Conservation (phyloP, 2,797 vertebrate species). For the Limosa lapponica region DNA sequence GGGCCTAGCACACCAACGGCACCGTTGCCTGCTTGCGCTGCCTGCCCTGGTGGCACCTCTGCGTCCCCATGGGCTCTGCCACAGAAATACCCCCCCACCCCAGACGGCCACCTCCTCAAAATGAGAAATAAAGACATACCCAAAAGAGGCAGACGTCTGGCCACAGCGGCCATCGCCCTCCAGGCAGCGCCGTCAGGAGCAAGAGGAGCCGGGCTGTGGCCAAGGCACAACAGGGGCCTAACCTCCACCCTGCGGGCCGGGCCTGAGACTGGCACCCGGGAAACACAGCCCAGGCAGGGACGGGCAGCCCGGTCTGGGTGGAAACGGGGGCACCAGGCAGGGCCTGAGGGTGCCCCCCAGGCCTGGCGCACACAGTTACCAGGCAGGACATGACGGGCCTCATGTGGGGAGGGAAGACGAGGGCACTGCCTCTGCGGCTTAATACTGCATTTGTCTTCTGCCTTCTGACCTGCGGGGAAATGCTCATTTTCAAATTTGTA, state of each 20-base stretch:
- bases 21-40: rapidly evolving
- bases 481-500: background rate
- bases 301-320: background rate
- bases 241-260: background rate
- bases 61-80: rapidly evolving
- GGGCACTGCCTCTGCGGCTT: rapidly evolving
- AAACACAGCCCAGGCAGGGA: background rate
- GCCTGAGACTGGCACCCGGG: rapidly evolving
- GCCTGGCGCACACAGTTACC: background rate
- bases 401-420: background rate
- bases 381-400: rapidly evolving
- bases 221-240: background rate
- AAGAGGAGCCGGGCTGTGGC: background rate
- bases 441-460: background rate
- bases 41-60: background rate
- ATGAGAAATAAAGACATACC: background rate
- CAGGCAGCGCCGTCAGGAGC: background rate
- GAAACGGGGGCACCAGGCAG: background rate
- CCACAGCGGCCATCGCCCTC: rapidly evolving
- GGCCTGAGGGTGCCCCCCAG: background rate
- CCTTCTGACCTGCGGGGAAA: background rate
- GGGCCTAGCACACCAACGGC: background rate
- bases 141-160: background rate
- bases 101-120: background rate
- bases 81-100: background rate